Conservation (phyloP, 1,140 invertebrate species). For the Panulirus ornatus region DNA sequence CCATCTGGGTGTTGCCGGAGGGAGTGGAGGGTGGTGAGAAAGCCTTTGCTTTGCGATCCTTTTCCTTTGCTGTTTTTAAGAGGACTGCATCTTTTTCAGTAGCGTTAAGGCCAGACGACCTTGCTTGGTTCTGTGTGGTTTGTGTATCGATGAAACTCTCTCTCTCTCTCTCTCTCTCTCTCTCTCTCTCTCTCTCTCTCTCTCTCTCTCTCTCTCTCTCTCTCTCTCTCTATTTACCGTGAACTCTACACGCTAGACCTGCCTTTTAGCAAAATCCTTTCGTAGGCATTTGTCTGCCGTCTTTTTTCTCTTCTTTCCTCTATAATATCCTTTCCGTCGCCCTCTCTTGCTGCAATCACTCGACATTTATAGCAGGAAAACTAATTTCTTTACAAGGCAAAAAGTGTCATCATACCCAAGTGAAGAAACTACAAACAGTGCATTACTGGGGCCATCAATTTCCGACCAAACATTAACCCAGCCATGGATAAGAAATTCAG, state of each 20-base stretch:
- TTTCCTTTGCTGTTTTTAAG: no score
- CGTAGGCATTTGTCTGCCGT: neutral
- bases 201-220: conserved; percentile 21
- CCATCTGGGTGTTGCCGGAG: no score
- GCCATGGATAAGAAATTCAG: conserved; percentile 16
- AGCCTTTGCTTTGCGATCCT: no score
- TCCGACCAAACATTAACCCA: neutral
- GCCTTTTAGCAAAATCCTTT: neutral
- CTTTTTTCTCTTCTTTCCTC: neutral
- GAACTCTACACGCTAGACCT: neutral
- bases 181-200: conserved; percentile 15
- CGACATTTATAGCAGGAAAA: neutral
- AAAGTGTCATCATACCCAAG: conserved; percentile 28
- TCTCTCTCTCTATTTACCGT: neutral
- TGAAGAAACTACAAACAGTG: conserved; percentile 39
- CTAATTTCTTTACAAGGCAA: conserved; percentile 29
- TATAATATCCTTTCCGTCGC: neutral
- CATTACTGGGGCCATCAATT: conserved; percentile 16
- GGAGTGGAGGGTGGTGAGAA: no score
- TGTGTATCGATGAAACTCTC: neutral
- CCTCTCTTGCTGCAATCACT: neutral
- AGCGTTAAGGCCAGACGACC: no score
- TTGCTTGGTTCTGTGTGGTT: no score
- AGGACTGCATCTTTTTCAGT: no score
- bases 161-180: neutral